phyloP scores from a whole-genome alignment of 2,113 vertebrate species.

The Ariopsis seemanni region DNA sequence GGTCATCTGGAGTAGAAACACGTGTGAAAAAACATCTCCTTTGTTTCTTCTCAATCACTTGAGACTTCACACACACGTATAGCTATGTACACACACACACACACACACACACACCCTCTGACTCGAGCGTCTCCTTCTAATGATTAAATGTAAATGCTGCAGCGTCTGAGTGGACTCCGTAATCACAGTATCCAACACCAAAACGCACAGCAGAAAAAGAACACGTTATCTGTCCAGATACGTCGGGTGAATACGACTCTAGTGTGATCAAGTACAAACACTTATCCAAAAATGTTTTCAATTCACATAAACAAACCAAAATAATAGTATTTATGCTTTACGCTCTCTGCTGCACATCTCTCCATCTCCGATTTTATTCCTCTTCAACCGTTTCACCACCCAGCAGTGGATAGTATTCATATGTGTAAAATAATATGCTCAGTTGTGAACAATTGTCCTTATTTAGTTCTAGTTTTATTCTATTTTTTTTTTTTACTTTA shows the following conservation, averaged over 20 bases:
- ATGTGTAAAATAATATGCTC: neutral
- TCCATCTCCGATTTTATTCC: neutral
- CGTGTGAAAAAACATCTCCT: neutral
- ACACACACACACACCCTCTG: neutral
- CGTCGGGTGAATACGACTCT: neutral
- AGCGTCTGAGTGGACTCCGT: neutral
- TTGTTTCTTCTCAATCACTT: neutral
- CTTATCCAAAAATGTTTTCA: neutral
- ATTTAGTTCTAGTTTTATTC: too few relatives aligned
- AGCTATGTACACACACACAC: neutral
- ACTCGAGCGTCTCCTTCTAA: neutral
- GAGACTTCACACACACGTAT: neutral
- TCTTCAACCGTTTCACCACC: neutral
- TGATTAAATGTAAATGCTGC: conserved; percentile 4
- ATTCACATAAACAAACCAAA: neutral
- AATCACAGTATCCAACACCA: neutral
- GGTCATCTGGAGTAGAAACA: neutral
- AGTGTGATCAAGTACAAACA: neutral
- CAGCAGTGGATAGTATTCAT: neutral
- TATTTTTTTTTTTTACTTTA: too few relatives aligned
- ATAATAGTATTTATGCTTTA: neutral
- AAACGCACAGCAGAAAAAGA: neutral
- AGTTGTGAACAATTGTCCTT: too few relatives aligned
- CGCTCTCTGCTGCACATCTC: neutral
- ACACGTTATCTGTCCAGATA: neutral